Conservation (phyloP, 92 coral and sea anemone genomes). For the Parazoanthus atlanticus region DNA sequence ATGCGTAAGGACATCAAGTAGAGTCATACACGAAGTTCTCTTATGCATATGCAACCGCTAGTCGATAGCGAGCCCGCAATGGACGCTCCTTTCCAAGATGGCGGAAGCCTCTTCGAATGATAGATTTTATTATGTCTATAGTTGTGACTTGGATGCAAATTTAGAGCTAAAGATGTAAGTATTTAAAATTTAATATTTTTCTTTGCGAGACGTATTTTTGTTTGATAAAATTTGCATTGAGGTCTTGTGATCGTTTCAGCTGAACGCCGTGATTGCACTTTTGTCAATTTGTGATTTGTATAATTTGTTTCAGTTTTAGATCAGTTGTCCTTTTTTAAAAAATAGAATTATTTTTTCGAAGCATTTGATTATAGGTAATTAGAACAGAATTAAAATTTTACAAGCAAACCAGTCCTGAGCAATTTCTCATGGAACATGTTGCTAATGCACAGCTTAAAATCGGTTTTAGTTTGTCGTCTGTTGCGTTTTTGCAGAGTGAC, state of each 20-base stretch:
- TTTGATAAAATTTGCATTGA: neutral
- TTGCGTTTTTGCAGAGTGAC: no score
- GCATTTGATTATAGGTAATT: no score
- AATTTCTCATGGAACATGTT: neutral
- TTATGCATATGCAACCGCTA: neutral
- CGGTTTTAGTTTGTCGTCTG: no score
- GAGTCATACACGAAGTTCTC: conserved; percentile 16
- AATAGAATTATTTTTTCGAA: no score
- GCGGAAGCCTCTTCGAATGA: conserved; percentile 56
- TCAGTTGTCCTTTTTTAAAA: neutral
- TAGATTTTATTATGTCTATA: conserved; percentile 90
- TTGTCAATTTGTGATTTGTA: neutral
- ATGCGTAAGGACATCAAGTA: conserved; percentile 22
- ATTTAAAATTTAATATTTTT: neutral
- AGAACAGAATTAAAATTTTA: no score
- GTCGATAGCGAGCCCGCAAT: conserved; percentile 15
- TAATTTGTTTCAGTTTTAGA: no score
- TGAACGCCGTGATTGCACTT: neutral
- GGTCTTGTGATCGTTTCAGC: neutral
- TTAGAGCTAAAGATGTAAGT: conserved; percentile 97
- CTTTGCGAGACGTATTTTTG: neutral
- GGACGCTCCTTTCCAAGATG: conserved; percentile 28
- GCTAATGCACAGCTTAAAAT: neutral
- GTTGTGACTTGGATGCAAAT: conserved; percentile 94
- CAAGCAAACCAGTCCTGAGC: neutral